Evolutionary conservation across 2,113 vertebrate species (phyloP).

Genomic region (Odobenus rosmarus): DNA sequence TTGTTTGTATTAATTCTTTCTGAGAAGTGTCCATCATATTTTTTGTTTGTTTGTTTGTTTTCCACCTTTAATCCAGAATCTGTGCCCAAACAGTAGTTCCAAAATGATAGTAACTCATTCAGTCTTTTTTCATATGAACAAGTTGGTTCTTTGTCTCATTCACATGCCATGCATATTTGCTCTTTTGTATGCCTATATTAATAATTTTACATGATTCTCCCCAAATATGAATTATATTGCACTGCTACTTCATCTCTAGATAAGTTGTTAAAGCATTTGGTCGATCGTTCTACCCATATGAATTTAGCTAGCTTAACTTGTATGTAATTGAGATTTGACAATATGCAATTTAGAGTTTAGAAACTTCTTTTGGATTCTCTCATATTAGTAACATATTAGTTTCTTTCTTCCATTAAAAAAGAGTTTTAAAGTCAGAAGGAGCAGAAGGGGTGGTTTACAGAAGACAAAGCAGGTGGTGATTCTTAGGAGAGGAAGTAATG

Average conservation of each 20-base stretch:
- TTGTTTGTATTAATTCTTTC: not conserved
- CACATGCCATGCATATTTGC: not conserved
- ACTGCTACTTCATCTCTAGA: not conserved
- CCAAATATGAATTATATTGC: not conserved
- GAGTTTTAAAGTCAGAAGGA: not conserved
- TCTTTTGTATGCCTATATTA: not conserved
- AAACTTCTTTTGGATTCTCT: not conserved
- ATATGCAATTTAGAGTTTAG: not conserved
- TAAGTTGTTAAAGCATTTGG: not conserved
- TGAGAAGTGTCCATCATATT: not conserved
- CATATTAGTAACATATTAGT: not conserved
- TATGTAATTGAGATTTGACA: not conserved
- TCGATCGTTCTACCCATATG: not conserved
- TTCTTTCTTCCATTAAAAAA: not conserved
- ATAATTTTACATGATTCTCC: not conserved
- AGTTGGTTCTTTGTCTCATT: slow-evolving; percentile 1
- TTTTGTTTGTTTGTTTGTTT: not conserved
- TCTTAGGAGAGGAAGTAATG: not conserved
- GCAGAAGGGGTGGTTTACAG: not conserved
- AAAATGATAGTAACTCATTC: not conserved
- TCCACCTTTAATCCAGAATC: not conserved
- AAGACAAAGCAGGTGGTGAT: not conserved
- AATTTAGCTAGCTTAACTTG: not conserved
- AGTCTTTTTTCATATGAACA: not conserved
- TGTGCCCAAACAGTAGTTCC: not conserved